A percentile compares a stretch with the other conserved stretches of the same genome.
These are phyloP conservation scores for Marisa cornuarietis DNA, from an alignment of 1,140 invertebrate species.

Conservation along the genomic window DNA sequence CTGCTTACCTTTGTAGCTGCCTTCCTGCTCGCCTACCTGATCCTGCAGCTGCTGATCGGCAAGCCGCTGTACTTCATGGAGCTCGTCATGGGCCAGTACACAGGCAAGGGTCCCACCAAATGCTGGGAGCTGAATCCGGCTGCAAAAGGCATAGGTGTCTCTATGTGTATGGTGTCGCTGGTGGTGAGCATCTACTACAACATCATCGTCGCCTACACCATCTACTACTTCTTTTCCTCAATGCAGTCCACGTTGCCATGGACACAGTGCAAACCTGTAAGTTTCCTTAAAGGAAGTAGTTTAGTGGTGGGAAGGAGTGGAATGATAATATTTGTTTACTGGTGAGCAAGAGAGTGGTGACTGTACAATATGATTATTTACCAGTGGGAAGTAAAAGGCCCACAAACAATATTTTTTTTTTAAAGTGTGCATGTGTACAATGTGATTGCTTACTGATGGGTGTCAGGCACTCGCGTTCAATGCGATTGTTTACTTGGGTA, in stretches of 20 bases:
- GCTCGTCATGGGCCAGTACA: slow-evolving; percentile 66
- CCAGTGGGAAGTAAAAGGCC: no score
- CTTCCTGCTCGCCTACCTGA: slow-evolving; percentile 71
- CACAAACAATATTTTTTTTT: no score
- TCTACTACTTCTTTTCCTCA: slow-evolving; percentile 64
- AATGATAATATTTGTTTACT: no score
- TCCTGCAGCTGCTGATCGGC: slow-evolving; percentile 72
- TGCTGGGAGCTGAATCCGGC: slow-evolving; percentile 65
- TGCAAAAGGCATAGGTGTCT: slow-evolving; percentile 77
- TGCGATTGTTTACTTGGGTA: no score
- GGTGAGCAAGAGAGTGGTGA: no score
- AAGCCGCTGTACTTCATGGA: slow-evolving; percentile 70
- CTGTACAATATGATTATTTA: no score
- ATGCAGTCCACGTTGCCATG: slow-evolving; percentile 65
- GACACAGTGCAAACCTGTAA: slow-evolving; percentile 64
- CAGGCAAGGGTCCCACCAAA: slow-evolving; percentile 62
- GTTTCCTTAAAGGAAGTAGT: not conserved
- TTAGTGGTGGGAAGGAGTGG: no score
- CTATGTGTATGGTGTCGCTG: slow-evolving; percentile 83
- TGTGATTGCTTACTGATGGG: no score
- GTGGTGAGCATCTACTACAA: slow-evolving; percentile 76
- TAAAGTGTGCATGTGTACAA: no score
- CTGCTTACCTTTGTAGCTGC: slow-evolving; percentile 63
- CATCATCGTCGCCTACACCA: slow-evolving; percentile 64
- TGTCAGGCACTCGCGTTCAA: no score